Percentiles rank a stretch among this genome's conserved stretches.
phyloP scores from a whole-genome alignment of 1,140 invertebrate genomes.

The Drosophila ohnishii region DNA sequence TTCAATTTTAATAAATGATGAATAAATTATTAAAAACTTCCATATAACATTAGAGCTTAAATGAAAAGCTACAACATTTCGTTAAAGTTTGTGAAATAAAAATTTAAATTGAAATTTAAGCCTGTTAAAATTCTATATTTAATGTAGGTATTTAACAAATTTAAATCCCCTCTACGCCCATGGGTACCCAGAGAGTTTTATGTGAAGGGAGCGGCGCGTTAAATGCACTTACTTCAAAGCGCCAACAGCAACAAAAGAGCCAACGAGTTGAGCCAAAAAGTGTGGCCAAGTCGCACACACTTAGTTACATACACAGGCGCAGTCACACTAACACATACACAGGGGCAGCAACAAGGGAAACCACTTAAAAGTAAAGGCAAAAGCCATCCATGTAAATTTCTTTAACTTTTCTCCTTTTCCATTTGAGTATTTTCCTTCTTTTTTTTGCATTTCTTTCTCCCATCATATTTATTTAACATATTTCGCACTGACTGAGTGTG shows the following conservation, averaged over 20 bases:
- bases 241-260: slow-evolving; percentile 60
- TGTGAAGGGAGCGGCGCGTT: slow-evolving; percentile 46
- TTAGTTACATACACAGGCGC: slow-evolving; percentile 41
- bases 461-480: slow-evolving; percentile 73
- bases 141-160: background rate
- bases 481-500: slow-evolving; percentile 46
- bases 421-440: slow-evolving; percentile 19
- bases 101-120: background rate
- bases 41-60: no score
- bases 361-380: slow-evolving; percentile 73
- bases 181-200: background rate
- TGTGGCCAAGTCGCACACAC: slow-evolving; percentile 62
- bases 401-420: slow-evolving; percentile 59
- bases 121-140: background rate
- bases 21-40: no score
- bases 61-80: no score
- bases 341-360: slow-evolving; percentile 63
- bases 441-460: slow-evolving; percentile 11
- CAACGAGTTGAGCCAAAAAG: slow-evolving; percentile 70
- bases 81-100: no score
- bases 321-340: slow-evolving; percentile 24
- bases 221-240: slow-evolving; percentile 75
- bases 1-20: no score
- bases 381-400: slow-evolving; percentile 71
- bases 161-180: slow-evolving; percentile 1